Evolutionary conservation across 2,888 invertebrate genomes (phyloP), one percentile per base, ranked within the genome.

Genomic region (Helobdella robusta): DNA sequence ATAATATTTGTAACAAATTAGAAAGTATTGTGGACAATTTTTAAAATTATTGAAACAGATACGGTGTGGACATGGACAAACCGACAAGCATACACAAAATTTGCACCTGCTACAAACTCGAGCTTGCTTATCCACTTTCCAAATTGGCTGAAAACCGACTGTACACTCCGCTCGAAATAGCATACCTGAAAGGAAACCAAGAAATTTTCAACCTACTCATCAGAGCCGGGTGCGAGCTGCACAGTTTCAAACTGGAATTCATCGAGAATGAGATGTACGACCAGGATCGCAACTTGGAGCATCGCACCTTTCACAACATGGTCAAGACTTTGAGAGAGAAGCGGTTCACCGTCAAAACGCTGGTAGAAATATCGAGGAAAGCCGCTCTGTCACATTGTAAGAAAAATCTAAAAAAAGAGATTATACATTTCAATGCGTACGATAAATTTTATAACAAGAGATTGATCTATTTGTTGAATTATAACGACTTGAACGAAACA

Each of bases 171-270:
- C 5, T 54, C 30, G 54, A 54, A 25, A 23, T 54, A 3, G 54
- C 54, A 3, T 54, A 54, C 30, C 32, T 54, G 30, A 54, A 30
- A 32, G 54, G 54, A 54, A 54, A 54, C 30, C 32, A 15, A 8
- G 32, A 32, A 54, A 6, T 54, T 8, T 54, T 54, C n/a, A 32
- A 54, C 11, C 8, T 54, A 4, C 54, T 54, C 5, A 25, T 54
- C 54, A 28, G 32, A 25, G 32, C 30, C n/a, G 54, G 54, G 3
- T 54, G 54, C 23, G 3, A 25, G 28, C n/a, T 54, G 54, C 4
- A 54, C 4, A 32, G 25, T 15, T 54, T 54, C 54, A 54, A 6
- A 32, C 23, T 54, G 5, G 54, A 54, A 32, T 25, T 23, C 5
- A 18, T 54, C 18, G 54, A 54, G n/a, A 54, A 54, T 25, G 54